Evolutionary conservation across 1,140 invertebrate species (phyloP), one percentile per base, ranked within the genome.

Genomic region (Rhopalosiphum padi): DNA sequence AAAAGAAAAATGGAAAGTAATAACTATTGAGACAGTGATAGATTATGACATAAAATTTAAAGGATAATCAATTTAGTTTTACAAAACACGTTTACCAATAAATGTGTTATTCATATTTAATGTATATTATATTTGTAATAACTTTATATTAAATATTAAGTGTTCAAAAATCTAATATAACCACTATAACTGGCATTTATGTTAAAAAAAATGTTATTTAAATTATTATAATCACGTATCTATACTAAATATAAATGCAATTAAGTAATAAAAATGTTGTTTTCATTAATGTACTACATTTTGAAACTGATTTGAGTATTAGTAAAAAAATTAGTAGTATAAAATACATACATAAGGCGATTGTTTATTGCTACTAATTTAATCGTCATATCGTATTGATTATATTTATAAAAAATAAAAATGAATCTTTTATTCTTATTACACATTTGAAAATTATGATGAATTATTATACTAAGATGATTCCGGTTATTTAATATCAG

Each of bases 1-100:
- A 83, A 83, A 83, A 83, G 37, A 83, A 83, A 37, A 83, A 83
- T 83, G 35, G 35, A 83, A 83, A 37, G 22, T 37, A 83, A 41
- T 83, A 83, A 83, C 37, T 83, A 83, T 83, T 41, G 21, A 83
- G 82, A 83, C 82, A 83, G 21, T 83, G 82, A 83, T 83, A 83
- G 82, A 41, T 83, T 41, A 41, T 83, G 82, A 83, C 82, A 83
- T 83, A 7, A 83, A 37, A 83, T 83, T 37, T 83, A 83, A 68
- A 83, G 77, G 77, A 37, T 37, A 83, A 37, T 85, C 83, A 85
- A 43, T 85, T 43, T 43, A 25, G 23, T 85, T 43, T 43, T 30
- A 85, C 37, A 23, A 23, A 41, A 85, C 22, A 43, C 9, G 22
- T 85, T 85, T 41, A 85, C 22, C 37, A 43, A 85, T 85, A 85